Conservation (phyloP, 2,888 invertebrate species). For the Holacanthella duospinosa region DNA sequence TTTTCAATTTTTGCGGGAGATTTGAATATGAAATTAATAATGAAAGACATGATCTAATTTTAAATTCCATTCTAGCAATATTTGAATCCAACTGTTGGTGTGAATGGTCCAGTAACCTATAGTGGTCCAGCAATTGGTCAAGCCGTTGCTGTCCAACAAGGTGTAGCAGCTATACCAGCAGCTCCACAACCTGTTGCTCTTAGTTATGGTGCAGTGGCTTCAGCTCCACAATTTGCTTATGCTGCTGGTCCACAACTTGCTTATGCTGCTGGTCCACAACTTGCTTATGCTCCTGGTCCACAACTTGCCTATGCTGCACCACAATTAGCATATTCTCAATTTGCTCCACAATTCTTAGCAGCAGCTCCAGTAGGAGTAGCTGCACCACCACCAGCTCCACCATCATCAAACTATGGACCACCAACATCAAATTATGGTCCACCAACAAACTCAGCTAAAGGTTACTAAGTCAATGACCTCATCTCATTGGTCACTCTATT, state of each 20-base stretch:
- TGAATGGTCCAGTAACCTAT: slow-evolving; percentile 33
- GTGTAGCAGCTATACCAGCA: slow-evolving; percentile 10
- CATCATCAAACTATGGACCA: not conserved
- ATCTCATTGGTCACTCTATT: not conserved
- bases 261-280: not conserved
- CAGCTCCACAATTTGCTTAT: slow-evolving; percentile 11
- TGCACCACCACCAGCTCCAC: not conserved
- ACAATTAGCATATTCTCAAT: not conserved
- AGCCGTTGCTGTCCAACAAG: slow-evolving; percentile 1
- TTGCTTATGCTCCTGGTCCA: not conserved
- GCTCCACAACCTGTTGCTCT: slow-evolving; percentile 8
- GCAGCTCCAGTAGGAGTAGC: not conserved
- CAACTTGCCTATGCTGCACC: not conserved
- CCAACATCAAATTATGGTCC: too few relatives aligned
- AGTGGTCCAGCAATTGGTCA: slow-evolving; percentile 9
- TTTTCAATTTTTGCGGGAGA: slow-evolving; percentile 10
- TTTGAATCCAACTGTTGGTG: slow-evolving; percentile 34
- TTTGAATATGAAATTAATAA: too few relatives aligned
- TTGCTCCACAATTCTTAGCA: not conserved
- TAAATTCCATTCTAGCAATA: slow-evolving; percentile 32
- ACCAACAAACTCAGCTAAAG: too few relatives aligned
- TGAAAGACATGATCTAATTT: too few relatives aligned
- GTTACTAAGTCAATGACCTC: not conserved
- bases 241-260: not conserved
- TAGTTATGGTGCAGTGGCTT: too few relatives aligned